These are phyloP conservation scores for Apistogramma diplotaenia DNA, from an alignment of 2,113 vertebrate species.

Conservation along the genomic window DNA sequence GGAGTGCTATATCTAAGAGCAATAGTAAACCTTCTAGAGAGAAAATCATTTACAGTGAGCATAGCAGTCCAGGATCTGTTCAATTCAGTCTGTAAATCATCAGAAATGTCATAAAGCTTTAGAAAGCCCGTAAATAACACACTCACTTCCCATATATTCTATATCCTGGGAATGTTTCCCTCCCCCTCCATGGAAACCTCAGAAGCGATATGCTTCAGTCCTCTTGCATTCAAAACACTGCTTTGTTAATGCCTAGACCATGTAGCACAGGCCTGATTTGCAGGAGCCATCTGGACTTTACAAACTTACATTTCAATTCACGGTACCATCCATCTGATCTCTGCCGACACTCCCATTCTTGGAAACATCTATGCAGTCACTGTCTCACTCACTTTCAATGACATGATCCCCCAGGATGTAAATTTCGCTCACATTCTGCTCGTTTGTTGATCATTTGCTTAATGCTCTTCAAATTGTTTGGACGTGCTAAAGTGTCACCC, in stretches of 20 bases:
- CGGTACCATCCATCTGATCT: constrained; percentile 1
- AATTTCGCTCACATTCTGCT: not conserved
- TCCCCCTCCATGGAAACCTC: constrained; percentile 56
- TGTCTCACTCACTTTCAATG: not conserved
- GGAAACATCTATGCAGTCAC: constrained; percentile 1
- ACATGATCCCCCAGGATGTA: not conserved
- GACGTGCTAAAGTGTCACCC: not conserved
- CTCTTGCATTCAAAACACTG: constrained; percentile 25
- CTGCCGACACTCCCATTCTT: constrained; percentile 26
- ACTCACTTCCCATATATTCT: constrained; percentile 7
- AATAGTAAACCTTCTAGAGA: constrained; percentile 30
- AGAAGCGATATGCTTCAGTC: constrained; percentile 41
- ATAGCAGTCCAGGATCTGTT: constrained; percentile 34
- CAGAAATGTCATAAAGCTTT: constrained; percentile 6
- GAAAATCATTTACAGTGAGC: constrained; percentile 50
- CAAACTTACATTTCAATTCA: constrained; percentile 45
- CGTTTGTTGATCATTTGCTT: constrained; percentile 10
- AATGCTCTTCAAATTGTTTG: constrained; percentile 15
- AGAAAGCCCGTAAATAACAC: constrained; percentile 47
- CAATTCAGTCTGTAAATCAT: constrained; percentile 49
- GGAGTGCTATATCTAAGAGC: constrained; percentile 4
- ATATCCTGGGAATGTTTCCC: constrained; percentile 54
- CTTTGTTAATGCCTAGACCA: constrained; percentile 18
- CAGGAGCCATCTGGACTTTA: constrained; percentile 44
- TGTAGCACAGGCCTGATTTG: constrained; percentile 1